Percentiles rank a stretch among this genome's conserved stretches.
These are phyloP conservation scores for Rhagium mordax DNA, from an alignment of 2,888 invertebrate genomes.

Conservation along the genomic window DNA sequence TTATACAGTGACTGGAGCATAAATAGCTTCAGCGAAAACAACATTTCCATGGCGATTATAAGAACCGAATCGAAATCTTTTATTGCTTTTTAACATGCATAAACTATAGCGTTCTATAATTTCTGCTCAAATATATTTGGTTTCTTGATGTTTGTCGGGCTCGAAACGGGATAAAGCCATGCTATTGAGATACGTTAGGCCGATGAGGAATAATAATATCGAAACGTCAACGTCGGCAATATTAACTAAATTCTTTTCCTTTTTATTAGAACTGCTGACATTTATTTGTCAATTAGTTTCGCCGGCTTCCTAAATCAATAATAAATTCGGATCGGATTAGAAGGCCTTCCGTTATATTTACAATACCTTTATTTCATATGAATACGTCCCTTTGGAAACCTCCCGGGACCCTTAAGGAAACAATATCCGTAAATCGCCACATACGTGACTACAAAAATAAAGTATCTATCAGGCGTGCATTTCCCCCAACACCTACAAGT, in stretches of 20 bases:
- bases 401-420: conserved; percentile 16
- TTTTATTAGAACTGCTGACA: no score
- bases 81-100: no score
- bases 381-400: background rate
- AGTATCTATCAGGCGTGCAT: conserved; percentile 8
- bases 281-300: background rate
- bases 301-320: background rate
- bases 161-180: no score
- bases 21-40: background rate
- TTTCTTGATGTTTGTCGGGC: no score
- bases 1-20: background rate
- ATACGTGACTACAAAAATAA: conserved; percentile 27
- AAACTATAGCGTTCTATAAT: no score
- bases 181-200: no score
- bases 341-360: conserved; percentile 1
- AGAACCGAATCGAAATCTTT: background rate
- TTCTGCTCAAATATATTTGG: no score
- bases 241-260: no score
- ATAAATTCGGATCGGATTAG: background rate
- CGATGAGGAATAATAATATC: no score
- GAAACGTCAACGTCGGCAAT: no score
- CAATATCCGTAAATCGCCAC: conserved; percentile 28
- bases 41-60: background rate
- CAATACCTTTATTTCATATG: background rate
- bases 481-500: conserved; percentile 10